Base-by-base conservation (phyloP, 2,797 vertebrate species). In the Lithobates sylvaticus region DNA sequence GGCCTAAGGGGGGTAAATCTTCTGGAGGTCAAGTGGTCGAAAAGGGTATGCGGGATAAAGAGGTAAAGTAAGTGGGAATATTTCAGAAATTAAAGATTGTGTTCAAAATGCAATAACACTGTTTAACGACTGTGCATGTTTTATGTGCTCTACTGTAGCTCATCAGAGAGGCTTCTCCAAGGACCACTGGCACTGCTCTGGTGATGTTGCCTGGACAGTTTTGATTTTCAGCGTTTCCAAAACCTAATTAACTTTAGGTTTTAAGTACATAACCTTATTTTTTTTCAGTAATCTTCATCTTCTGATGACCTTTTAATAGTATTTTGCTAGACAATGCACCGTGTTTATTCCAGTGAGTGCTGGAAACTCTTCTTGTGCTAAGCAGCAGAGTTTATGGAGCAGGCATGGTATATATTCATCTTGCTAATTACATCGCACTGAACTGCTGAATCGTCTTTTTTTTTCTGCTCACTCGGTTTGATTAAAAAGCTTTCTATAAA, bases 331-430 rank as follows among this genome's bases (percentile, higher is more conserved):
- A 70, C 47, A 72, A 58, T 39, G 61, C 15, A 5, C n/a, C 5
- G 10, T 73, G 69, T 81, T 73, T 73, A 61, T 81, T 61, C 34
- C 79, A 27, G 36, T 15, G 47, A 61, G 69, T 44, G 36, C n/a
- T n/a, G 26, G 69, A 72, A 72, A 70, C 69, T 81, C 23, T 26
- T 54, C 69, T 73, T 34, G 47, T 29, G 47, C 44, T 80, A 80
- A 69, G 78, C 50, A 80, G 54, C 44, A 47, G 70, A 72, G 69
- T 81, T 81, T 73, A 81, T 81, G 79, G 47, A 72, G 79, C 69
- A 47, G 69, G 23, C 50, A 81, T 81, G 69, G 79, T 73, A 73
- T 64, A 81, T 81, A 61, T 73, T 61, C 68, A 69, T 64, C 50
- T 64, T 42, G 50, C 79, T 81, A 81, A 81, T 81, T 81, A 18